Conservation (phyloP, 2,888 invertebrate genomes). For the Drosophila kokeensis region DNA sequence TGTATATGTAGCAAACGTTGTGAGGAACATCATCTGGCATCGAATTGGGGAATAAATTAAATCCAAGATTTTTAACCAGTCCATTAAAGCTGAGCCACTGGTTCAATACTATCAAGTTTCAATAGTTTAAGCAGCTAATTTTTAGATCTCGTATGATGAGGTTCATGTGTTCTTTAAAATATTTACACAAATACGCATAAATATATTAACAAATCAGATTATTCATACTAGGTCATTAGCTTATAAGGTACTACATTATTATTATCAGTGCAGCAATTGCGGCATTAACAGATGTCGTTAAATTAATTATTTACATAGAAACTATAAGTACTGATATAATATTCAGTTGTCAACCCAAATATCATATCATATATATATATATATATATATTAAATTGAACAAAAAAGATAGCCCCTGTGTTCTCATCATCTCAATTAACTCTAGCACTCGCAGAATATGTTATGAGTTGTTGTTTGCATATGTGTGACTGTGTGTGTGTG, state of each 20-base stretch:
- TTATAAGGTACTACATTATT: not conserved
- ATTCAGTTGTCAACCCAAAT: not conserved
- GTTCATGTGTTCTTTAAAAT: not conserved
- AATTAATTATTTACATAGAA: not conserved
- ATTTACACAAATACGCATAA: not conserved
- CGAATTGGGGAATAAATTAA: not conserved
- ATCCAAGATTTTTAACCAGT: not conserved
- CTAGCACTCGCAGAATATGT: constrained; percentile 8
- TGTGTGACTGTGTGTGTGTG: not conserved
- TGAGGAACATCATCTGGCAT: not conserved
- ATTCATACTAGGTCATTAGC: not conserved
- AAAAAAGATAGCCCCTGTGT: not conserved
- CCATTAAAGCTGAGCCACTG: not conserved
- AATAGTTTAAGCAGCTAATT: not conserved
- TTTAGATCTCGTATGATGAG: not conserved
- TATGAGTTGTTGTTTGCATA: constrained; percentile 23
- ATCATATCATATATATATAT: not conserved
- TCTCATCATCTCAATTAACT: not conserved
- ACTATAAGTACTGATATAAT: not conserved
- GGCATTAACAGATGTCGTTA: not conserved
- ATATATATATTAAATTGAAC: not conserved
- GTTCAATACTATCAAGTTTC: not conserved
- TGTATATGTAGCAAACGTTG: not conserved
- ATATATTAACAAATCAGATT: not conserved
- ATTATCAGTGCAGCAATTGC: not conserved